phyloP scores from a whole-genome alignment of 2,113 vertebrate species.

The Beaufortia kweichowensis region DNA sequence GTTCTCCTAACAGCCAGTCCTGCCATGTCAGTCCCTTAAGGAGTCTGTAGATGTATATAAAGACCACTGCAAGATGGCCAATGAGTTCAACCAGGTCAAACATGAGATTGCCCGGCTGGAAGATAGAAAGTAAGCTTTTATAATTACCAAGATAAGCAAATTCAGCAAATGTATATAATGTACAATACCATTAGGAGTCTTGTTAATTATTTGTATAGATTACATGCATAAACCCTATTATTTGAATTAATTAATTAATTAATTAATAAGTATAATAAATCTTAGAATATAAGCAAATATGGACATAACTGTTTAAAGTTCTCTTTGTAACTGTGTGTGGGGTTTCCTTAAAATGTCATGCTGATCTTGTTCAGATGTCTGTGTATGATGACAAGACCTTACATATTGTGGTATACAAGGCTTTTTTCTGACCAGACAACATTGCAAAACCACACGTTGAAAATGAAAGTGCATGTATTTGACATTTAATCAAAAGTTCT shows the following conservation, averaged over 20 bases:
- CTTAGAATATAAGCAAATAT: neutral
- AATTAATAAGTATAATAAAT: neutral
- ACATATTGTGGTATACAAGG: conserved; percentile 40
- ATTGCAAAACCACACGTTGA: neutral
- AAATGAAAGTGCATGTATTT: conserved; percentile 2
- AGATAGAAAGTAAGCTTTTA: conserved; percentile 86
- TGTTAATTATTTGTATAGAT: too few species aligned
- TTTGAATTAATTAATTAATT: too few species aligned
- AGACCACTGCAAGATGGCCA: conserved; percentile 95
- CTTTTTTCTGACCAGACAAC: conserved; percentile 30
- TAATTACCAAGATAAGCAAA: neutral
- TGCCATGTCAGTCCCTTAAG: conserved; percentile 84
- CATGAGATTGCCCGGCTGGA: conserved; percentile 91
- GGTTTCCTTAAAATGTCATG: conserved; percentile 49
- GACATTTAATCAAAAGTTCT: neutral
- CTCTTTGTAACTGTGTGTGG: conserved; percentile 33
- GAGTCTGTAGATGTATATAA: conserved; percentile 94
- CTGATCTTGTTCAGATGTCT: conserved; percentile 39
- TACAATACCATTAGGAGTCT: too few species aligned
- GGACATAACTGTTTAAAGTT: conserved; percentile 2
- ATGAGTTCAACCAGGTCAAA: conserved; percentile 93
- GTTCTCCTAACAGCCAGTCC: conserved; percentile 81
- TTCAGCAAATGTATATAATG: neutral
- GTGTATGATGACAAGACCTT: conserved; percentile 45
- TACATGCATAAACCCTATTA: too few species aligned